phyloP scores from a whole-genome alignment of 2,797 vertebrate species.

The Melanogrammus aeglefinus region DNA sequence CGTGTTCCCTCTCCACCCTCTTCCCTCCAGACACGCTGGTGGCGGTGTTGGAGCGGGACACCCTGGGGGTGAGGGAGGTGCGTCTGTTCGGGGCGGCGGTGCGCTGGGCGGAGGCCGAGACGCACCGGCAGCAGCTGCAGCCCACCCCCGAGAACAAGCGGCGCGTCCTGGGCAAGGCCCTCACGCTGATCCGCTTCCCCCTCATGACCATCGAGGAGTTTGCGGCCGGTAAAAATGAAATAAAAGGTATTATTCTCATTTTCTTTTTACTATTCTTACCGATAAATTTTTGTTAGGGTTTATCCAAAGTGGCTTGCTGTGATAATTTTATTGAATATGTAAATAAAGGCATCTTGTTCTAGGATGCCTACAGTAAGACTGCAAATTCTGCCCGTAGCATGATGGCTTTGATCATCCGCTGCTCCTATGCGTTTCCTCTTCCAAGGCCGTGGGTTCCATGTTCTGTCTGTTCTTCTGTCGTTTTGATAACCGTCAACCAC shows the following conservation, averaged over 20 bases:
- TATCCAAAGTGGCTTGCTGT: no score
- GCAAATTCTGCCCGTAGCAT: neutral
- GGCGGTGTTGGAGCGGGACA: slow-evolving; percentile 93
- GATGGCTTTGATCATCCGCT: neutral
- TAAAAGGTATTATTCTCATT: neutral
- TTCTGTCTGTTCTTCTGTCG: neutral
- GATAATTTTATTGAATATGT: no score
- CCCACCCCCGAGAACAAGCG: slow-evolving; percentile 87
- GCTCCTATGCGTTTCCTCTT: neutral
- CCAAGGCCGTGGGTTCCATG: neutral
- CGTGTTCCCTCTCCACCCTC: neutral
- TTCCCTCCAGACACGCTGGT: slow-evolving; percentile 75
- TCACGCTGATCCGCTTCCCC: slow-evolving; percentile 95
- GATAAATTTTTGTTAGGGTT: neutral
- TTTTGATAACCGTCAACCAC: neutral
- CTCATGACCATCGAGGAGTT: slow-evolving; percentile 99
- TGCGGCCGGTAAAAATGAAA: slow-evolving; percentile 83
- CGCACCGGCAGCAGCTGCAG: slow-evolving; percentile 92
- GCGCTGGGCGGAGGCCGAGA: slow-evolving; percentile 93
- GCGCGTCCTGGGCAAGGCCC: slow-evolving; percentile 89
- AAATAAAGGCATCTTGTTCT: neutral
- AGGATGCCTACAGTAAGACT: no score
- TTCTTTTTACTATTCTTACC: neutral
- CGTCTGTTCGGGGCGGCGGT: slow-evolving; percentile 89
- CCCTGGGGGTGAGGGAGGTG: slow-evolving; percentile 92